A percentile compares a stretch with the other conserved stretches of the same genome.
These are phyloP conservation scores for Caligus rogercresseyi DNA, from an alignment of 1,140 invertebrate genomes.

Conservation along the genomic window DNA sequence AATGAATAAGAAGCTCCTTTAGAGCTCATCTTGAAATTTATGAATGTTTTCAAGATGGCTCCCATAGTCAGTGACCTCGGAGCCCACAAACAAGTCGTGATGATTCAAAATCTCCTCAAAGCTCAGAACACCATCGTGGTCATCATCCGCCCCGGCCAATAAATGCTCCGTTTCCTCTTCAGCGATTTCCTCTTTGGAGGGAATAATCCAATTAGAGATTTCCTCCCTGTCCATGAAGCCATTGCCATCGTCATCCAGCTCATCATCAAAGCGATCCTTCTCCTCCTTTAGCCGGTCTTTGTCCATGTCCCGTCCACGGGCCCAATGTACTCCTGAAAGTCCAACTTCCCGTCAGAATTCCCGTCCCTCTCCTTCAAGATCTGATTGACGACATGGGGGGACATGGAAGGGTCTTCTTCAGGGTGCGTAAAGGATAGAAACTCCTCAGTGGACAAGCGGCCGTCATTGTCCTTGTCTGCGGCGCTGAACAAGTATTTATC, in stretches of 20 bases:
- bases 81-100: slow-evolving; percentile 82
- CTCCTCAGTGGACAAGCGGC: slow-evolving; percentile 52
- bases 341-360: slow-evolving; percentile 59
- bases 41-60: slow-evolving; percentile 65
- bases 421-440: slow-evolving; percentile 80
- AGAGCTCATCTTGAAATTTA: slow-evolving; percentile 62
- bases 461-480: slow-evolving; percentile 71
- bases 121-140: slow-evolving; percentile 62
- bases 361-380: slow-evolving; percentile 62
- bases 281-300: slow-evolving; percentile 64
- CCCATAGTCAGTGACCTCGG: slow-evolving; percentile 88
- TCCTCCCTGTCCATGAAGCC: slow-evolving; percentile 58
- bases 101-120: slow-evolving; percentile 71
- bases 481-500: slow-evolving; percentile 40
- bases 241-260: slow-evolving; percentile 72
- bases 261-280: slow-evolving; percentile 64
- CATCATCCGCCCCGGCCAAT: slow-evolving; percentile 65
- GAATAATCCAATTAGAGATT: slow-evolving; percentile 72
- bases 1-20: no score
- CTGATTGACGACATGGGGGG: slow-evolving; percentile 58
- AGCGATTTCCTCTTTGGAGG: slow-evolving; percentile 75
- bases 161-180: slow-evolving; percentile 78
- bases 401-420: slow-evolving; percentile 78
- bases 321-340: slow-evolving; percentile 64
- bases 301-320: slow-evolving; percentile 47